These are phyloP conservation scores for Eutrigla gurnardus DNA, from an alignment of 2,797 vertebrate genomes.

Conservation along the genomic window DNA sequence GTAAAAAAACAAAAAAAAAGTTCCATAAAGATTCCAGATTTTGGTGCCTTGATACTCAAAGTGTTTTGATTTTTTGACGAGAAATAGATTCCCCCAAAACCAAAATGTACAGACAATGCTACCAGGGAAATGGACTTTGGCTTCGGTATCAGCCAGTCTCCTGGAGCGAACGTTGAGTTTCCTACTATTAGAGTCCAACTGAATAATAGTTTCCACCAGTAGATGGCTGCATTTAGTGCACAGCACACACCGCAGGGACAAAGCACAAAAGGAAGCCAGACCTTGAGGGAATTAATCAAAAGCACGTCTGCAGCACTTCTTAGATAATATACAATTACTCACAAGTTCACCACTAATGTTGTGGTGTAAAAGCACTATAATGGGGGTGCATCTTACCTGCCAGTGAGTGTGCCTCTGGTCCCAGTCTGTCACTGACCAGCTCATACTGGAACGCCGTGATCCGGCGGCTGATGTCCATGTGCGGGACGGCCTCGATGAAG, in stretches of 20 bases:
- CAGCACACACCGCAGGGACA: constrained; percentile 40
- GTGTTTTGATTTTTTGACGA: constrained; percentile 6
- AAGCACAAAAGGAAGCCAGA: constrained; percentile 51
- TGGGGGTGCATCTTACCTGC: constrained; percentile 83
- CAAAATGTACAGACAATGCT: constrained; percentile 35
- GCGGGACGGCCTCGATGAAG: constrained; percentile 94
- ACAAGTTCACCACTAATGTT: not conserved
- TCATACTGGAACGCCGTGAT: constrained; percentile 97
- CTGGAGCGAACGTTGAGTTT: constrained; percentile 56
- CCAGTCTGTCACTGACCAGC: constrained; percentile 85
- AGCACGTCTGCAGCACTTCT: constrained; percentile 8
- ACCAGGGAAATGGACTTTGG: constrained; percentile 46
- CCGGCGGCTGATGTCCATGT: constrained; percentile 94
- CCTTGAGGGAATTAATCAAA: constrained; percentile 35
- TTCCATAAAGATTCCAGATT: constrained; percentile 2
- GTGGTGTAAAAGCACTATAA: not conserved
- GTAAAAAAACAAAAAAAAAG: constrained; percentile 5
- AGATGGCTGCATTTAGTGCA: constrained; percentile 72
- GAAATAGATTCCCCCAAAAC: constrained; percentile 16
- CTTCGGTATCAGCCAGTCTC: constrained; percentile 15
- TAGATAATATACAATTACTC: not conserved
- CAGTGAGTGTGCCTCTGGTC: constrained; percentile 81
- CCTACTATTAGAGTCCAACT: constrained; percentile 60
- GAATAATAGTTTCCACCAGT: constrained; percentile 70
- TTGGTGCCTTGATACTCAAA: constrained; percentile 17